Conservation (phyloP, 2,888 invertebrate species). For the Cheilosia grossa region DNA sequence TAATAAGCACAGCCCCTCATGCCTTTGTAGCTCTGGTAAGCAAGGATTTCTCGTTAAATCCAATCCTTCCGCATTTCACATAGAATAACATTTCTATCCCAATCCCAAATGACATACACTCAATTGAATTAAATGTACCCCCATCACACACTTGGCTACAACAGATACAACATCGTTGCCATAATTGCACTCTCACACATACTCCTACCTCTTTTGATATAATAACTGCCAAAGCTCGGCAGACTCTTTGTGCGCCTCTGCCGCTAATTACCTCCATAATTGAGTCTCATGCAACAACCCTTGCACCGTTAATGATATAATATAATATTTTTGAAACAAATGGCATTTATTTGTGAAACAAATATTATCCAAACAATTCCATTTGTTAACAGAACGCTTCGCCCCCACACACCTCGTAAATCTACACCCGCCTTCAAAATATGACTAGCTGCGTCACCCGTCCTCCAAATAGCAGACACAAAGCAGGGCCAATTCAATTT, state of each 20-base stretch:
- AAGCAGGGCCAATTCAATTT: constrained; percentile 59
- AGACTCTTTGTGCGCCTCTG: constrained; percentile 18
- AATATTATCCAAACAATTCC: constrained; percentile 65
- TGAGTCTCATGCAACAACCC: constrained; percentile 27
- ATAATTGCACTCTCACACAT: background rate
- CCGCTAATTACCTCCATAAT: constrained; percentile 52
- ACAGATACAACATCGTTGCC: constrained; percentile 19
- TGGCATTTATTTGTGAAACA: constrained; percentile 64
- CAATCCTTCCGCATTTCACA: background rate
- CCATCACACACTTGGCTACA: background rate
- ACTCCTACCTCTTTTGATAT: background rate
- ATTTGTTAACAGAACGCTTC: constrained; percentile 61
- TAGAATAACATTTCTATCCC: background rate
- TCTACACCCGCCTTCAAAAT: constrained; percentile 11
- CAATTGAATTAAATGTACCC: background rate
- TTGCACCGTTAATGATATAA: constrained; percentile 9
- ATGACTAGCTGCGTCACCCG: background rate
- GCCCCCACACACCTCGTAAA: background rate
- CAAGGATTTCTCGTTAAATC: too few relatives aligned
- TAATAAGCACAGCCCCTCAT: too few relatives aligned
- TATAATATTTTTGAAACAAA: constrained; percentile 63
- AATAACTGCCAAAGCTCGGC: constrained; percentile 22
- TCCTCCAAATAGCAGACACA: constrained; percentile 11
- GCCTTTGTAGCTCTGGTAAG: too few relatives aligned
- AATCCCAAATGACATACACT: background rate